phyloP scores from a whole-genome alignment of 2,113 vertebrate genomes.

The Xiphias gladius region DNA sequence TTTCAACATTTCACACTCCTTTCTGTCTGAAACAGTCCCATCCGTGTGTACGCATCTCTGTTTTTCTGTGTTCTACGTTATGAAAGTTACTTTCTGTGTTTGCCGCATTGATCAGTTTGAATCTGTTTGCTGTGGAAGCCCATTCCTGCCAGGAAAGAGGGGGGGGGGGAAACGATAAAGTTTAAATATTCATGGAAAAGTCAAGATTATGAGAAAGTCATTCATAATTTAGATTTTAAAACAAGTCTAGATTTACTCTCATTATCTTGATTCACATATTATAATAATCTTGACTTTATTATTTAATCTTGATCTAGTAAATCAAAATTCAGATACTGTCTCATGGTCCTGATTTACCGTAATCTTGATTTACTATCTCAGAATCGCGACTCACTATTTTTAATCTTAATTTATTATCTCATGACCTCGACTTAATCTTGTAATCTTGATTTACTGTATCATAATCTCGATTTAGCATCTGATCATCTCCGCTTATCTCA shows the following conservation, averaged over 20 bases:
- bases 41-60: no score
- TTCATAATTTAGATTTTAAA: neutral
- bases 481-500: no score
- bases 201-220: neutral
- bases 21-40: no score
- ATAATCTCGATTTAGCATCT: no score
- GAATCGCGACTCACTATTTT: no score
- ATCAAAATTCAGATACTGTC: neutral
- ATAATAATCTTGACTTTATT: neutral
- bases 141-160: conserved; percentile 10
- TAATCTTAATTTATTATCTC: no score
- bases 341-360: no score
- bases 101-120: neutral
- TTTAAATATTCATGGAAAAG: neutral
- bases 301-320: neutral
- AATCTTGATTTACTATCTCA: neutral
- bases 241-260: no score
- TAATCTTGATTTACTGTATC: neutral
- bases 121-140: neutral
- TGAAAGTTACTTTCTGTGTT: neutral
- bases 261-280: neutral
- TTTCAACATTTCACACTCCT: conserved; percentile 1
- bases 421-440: no score
- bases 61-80: neutral
- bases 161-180: neutral